phyloP scores from a whole-genome alignment of 2,113 vertebrate species.

The Oncorhynchus mykiss region DNA sequence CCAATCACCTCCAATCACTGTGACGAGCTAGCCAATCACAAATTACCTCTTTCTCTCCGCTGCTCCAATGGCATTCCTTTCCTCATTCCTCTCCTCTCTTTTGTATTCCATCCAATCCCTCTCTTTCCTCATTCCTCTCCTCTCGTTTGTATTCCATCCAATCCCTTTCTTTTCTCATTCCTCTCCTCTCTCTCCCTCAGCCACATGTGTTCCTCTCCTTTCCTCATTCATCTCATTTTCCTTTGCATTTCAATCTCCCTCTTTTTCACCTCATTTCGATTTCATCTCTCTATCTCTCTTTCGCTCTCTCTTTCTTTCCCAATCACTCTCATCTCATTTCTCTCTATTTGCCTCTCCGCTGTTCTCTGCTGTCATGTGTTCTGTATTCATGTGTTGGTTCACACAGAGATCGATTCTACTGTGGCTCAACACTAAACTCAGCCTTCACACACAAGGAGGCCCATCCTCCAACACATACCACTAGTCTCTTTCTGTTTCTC shows the following conservation, averaged over 20 bases:
- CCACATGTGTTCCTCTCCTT: slow-evolving; percentile 14
- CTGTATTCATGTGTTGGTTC: slow-evolving; percentile 51
- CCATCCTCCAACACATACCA: too few relatives aligned
- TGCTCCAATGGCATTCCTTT: too few relatives aligned
- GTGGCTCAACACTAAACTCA: too few relatives aligned
- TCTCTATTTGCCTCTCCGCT: background rate
- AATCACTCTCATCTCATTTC: too few relatives aligned
- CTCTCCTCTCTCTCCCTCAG: slow-evolving; percentile 22
- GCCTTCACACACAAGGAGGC: too few relatives aligned
- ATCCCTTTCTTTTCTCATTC: slow-evolving; percentile 29
- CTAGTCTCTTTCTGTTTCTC: too few relatives aligned
- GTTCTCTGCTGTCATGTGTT: slow-evolving; percentile 26
- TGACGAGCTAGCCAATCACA: slow-evolving; percentile 12
- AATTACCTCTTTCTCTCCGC: background rate
- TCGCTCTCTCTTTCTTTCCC: slow-evolving; percentile 9
- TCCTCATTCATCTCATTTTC: slow-evolving; percentile 22
- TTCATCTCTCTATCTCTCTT: slow-evolving; percentile 16
- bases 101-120: background rate
- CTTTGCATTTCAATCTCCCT: slow-evolving; percentile 20
- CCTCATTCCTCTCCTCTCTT: too few relatives aligned
- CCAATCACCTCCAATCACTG: slow-evolving; percentile 37
- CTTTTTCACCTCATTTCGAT: slow-evolving; percentile 28
- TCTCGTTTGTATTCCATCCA: background rate
- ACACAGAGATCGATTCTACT: slow-evolving; percentile 47
- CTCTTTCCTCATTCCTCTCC: slow-evolving; percentile 35